A percentile compares a stretch with the other conserved stretches of the same genome.
Conservation (phyloP, 2,113 vertebrate genomes). For the Gopherus flavomarginatus region DNA sequence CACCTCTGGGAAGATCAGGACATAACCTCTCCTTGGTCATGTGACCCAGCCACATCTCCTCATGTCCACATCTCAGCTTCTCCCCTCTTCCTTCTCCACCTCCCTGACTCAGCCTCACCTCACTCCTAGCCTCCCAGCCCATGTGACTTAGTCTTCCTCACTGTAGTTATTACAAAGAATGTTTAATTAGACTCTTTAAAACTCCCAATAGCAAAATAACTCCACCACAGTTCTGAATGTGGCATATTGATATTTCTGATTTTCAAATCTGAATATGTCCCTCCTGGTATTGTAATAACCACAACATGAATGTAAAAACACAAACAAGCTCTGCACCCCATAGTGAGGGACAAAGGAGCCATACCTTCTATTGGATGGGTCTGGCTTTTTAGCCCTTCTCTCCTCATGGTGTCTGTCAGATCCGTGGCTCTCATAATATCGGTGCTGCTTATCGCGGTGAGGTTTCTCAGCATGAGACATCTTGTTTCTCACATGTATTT, state of each 20-base stretch:
- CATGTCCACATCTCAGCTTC: not conserved
- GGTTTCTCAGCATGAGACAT: slow-evolving; percentile 47
- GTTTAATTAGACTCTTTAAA: not conserved
- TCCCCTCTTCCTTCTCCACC: not conserved
- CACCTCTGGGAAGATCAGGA: not conserved
- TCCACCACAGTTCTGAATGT: not conserved
- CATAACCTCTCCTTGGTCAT: not conserved
- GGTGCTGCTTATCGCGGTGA: slow-evolving; percentile 33
- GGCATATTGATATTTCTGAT: not conserved
- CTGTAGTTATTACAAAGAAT: not conserved
- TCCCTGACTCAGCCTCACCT: not conserved
- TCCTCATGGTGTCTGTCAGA: slow-evolving; percentile 17
- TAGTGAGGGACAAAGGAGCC: not conserved
- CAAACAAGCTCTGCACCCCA: not conserved
- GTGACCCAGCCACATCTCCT: not conserved
- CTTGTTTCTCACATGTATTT: slow-evolving; percentile 38
- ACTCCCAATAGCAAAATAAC: not conserved
- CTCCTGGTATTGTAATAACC: not conserved
- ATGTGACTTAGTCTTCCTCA: too few relatives aligned
- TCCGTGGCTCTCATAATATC: not conserved
- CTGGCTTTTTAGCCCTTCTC: slow-evolving; percentile 38
- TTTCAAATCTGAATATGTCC: not conserved
- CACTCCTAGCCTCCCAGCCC: not conserved
- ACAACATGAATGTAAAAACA: not conserved
- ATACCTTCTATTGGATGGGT: slow-evolving; percentile 15